Evolutionary conservation across 2,113 vertebrate species (phyloP).

Genomic region (Gallinago paraguaiae): DNA sequence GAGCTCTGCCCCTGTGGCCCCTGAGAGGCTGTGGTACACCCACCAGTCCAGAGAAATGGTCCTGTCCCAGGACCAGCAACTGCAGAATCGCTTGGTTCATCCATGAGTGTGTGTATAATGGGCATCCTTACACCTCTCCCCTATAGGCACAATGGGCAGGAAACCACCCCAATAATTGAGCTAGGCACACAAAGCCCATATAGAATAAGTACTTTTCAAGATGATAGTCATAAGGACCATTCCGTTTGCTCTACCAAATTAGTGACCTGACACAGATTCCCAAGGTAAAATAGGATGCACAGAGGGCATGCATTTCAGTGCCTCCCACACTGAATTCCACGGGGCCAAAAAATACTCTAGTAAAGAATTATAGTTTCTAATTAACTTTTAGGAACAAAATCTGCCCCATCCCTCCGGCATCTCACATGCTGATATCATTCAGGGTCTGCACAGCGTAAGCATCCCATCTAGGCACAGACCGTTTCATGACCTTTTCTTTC

Average conservation of each 20-base stretch:
- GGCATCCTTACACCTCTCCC: background rate
- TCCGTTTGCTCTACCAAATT: background rate
- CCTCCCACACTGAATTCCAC: background rate
- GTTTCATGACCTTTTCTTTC: background rate
- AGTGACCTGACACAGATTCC: background rate
- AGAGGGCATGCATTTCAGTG: background rate
- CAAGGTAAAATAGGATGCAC: background rate
- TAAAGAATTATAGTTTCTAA: background rate
- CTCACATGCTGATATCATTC: background rate
- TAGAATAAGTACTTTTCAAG: background rate
- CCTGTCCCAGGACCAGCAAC: background rate
- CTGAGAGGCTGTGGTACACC: background rate
- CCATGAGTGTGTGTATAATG: background rate
- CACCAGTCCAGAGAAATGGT: background rate
- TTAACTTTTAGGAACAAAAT: background rate
- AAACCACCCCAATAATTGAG: background rate
- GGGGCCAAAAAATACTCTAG: background rate
- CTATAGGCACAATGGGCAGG: background rate
- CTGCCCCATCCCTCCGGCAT: background rate
- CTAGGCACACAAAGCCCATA: background rate
- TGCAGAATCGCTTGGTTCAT: accelerated
- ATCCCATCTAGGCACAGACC: background rate
- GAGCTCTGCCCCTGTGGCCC: accelerated
- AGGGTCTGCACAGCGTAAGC: background rate
- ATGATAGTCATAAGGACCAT: background rate